A percentile compares a stretch with the other conserved stretches of the same genome.
Evolutionary conservation across 2,888 invertebrate species (phyloP).

Genomic region (Nasonia oneida): DNA sequence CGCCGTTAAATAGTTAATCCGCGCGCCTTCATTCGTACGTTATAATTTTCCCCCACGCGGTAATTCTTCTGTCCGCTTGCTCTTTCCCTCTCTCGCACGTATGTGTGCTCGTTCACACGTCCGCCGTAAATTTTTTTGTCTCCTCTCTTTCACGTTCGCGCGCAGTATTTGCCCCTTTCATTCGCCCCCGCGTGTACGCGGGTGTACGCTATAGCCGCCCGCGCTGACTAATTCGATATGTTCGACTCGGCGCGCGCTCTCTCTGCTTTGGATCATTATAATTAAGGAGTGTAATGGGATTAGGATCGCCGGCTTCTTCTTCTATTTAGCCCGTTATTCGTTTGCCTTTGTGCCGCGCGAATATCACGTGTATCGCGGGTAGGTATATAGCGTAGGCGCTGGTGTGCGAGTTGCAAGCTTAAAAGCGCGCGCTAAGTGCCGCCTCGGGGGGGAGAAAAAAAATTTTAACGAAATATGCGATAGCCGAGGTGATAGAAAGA

Average conservation of each 20-base stretch:
- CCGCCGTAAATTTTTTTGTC: conserved; percentile 38
- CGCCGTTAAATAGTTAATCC: conserved; percentile 58
- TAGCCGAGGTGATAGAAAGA: not conserved
- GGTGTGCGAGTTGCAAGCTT: not conserved
- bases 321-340: not conserved
- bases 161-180: too few relatives aligned
- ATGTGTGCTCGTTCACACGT: not conserved
- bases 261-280: conserved; percentile 58
- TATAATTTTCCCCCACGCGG: conserved; percentile 43
- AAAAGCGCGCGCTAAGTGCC: conserved; percentile 21
- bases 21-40: conserved; percentile 37
- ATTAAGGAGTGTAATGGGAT: conserved; percentile 51
- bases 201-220: not conserved
- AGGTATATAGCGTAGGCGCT: too few relatives aligned
- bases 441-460: not conserved
- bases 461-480: conserved; percentile 9
- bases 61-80: conserved; percentile 31
- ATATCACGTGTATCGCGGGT: too few relatives aligned
- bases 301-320: conserved; percentile 18
- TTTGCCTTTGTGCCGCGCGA: not conserved
- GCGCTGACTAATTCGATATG: conserved; percentile 48
- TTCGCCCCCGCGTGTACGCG: too few relatives aligned
- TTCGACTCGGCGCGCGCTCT: conserved; percentile 8
- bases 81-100: not conserved
- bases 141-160: too few relatives aligned